Base-by-base conservation (phyloP, 2,113 vertebrate genomes). In the Centrocercus urophasianus region DNA sequence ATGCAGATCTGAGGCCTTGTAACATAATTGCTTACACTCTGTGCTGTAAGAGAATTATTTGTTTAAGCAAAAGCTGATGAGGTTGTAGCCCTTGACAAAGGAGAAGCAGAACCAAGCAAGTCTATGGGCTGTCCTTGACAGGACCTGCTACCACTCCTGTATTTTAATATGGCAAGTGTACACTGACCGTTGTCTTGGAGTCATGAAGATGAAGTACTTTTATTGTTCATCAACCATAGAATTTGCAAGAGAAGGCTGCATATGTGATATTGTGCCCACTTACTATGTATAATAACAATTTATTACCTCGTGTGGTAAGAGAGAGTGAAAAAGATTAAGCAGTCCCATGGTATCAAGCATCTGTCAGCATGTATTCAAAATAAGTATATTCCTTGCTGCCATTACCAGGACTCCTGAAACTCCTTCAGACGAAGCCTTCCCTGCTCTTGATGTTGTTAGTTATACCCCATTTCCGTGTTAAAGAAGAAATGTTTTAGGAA, bases 11-110 rank as follows among this genome's bases (percentile, higher is more conserved):
- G 21, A 89, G 54, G n/a, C 69, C 0, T 0, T 82, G 34, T 69
- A 60, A 89, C 18, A 6, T 48, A 88, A 54, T 56, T 93, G 70
- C 40, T 89, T 67, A 67, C 38, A 22, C 32, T 78, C 42, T 20
- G 25, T 86, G 45, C 52, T 52, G 10, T 75, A 72, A 89, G 63
- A 87, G 15, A 89, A 72, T 87, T 81, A 86, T 38, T 89, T 8
- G 38, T 72, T 89, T 93, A 87, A 91, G 84, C 34, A 87, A 61
- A 84, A 75, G 25, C 57, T 87, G 48, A 87, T 95, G 57, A 91
- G 71, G 25, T 40, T 43, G 6, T 40, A 92, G 54, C 11, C 30
- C 20, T 57, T 89, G 59, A 83, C 36, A 76, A 54, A 72, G 22
- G 34, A 93, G 40, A 82, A 84, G 45, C 21, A 34, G 34, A 91